Conservation (phyloP, 1,140 invertebrate genomes). For the Helicoverpa zea region DNA sequence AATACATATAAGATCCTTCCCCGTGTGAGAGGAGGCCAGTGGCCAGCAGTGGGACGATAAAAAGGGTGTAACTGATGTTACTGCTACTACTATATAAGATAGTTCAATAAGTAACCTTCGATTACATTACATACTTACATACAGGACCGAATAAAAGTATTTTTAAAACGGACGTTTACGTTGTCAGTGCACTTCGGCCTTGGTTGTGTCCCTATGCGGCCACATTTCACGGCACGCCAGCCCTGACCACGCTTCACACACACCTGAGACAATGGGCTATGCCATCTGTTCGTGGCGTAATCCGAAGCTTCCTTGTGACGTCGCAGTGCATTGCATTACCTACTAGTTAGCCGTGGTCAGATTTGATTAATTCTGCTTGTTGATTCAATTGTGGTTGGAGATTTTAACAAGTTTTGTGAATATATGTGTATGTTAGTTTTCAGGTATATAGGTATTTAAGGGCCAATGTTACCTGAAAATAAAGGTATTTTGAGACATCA, state of each 20-base stretch:
- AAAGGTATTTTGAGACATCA: too few species aligned
- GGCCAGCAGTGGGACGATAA: too few species aligned
- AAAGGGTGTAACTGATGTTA: too few species aligned
- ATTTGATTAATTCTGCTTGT: slow-evolving; percentile 30
- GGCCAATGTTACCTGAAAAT: too few species aligned
- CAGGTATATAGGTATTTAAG: too few species aligned
- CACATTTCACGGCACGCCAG: slow-evolving; percentile 26
- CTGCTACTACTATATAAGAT: too few species aligned
- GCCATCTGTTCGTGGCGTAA: slow-evolving; percentile 47
- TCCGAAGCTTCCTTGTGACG: slow-evolving; percentile 43
- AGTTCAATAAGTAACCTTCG: too few species aligned
- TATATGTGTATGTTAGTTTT: neutral
- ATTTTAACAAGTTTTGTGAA: neutral
- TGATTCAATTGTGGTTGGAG: neutral
- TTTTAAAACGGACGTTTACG: too few species aligned
- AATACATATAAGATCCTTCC: too few species aligned
- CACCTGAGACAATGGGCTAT: slow-evolving; percentile 43
- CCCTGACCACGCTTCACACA: slow-evolving; percentile 31
- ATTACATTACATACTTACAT: too few species aligned
- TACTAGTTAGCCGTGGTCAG: slow-evolving; percentile 19
- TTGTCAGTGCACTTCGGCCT: neutral
- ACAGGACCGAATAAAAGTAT: too few species aligned
- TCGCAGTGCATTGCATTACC: slow-evolving; percentile 33
- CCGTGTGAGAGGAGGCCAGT: too few species aligned
- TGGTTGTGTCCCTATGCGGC: neutral